Conservation (phyloP, 2,888 invertebrate genomes). For the Gisinianus flammeolus region DNA sequence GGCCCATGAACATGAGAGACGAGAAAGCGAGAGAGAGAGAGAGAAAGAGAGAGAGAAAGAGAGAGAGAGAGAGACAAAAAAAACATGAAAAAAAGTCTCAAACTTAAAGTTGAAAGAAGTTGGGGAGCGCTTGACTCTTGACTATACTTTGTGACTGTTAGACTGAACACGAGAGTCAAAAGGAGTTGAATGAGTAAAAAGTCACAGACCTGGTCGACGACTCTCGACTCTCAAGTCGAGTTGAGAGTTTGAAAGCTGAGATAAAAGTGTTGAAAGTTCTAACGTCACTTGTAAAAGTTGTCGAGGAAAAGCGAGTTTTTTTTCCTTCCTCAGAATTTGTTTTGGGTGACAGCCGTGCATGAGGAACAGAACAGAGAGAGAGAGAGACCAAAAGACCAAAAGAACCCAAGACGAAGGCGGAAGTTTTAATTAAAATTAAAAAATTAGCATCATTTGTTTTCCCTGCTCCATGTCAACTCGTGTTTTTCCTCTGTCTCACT, state of each 20-base stretch:
- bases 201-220: background rate
- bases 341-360: slow-evolving; percentile 29
- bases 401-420: slow-evolving; percentile 20
- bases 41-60: slow-evolving; percentile 8
- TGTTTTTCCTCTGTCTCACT: slow-evolving; percentile 18
- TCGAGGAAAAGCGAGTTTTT: slow-evolving; percentile 7
- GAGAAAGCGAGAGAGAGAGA: slow-evolving; percentile 8
- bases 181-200: background rate
- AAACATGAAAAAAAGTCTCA: background rate
- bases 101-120: background rate
- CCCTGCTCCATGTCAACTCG: slow-evolving; percentile 34
- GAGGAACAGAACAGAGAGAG: background rate
- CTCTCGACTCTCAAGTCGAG: background rate
- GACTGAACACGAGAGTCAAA: background rate
- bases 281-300: slow-evolving; percentile 12
- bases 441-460: slow-evolving; percentile 56
- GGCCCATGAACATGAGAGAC: background rate
- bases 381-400: slow-evolving; percentile 12
- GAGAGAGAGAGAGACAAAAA: background rate
- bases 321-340: slow-evolving; percentile 19
- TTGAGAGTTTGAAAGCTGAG: background rate
- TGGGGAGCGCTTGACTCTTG: too few relatives aligned
- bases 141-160: too few relatives aligned
- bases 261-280: slow-evolving; percentile 14
- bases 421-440: slow-evolving; percentile 56